Evolutionary conservation across 2,888 invertebrate species (phyloP), one percentile per base, ranked within the genome.

Genomic region (Metacarcinus magister): DNA sequence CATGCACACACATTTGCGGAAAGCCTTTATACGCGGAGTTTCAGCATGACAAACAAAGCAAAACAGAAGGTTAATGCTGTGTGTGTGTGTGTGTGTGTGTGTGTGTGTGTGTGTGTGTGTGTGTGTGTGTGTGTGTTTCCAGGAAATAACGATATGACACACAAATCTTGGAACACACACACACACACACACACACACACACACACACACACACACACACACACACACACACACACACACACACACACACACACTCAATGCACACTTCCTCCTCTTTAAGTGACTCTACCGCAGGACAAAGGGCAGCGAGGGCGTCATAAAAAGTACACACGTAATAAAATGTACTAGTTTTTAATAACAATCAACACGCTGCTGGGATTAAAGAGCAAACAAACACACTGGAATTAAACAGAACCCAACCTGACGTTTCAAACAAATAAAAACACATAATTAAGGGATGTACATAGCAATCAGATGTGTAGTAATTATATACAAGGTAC

Each of bases 251-350:
- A 67, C 54, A 75, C 28, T 5, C 2, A 75, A n/a, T n/a, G 75
- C 75, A 75, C n/a, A 75, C 75, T n/a, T 75, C 75, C 75, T 75
- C 75, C 75, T 8, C 75, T 28, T 75, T 75, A 75, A 75, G n/a
- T 28, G 75, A 75, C 75, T 7, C 75, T 7, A 75, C 28, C 28
- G 75, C 28, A 75, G 28, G 75, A n/a, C 75, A n/a, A n/a, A n/a
- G 75, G n/a, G 75, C 28, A 28, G 28, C 28, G 28, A 75, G 28
- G 2, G 5, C 75, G 75, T 75, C 5, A 75, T 28, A 7, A 5
- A 75, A 75, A 39, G 39, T 39, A 39, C 39, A 39, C 39, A 39
- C n/a, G 75, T n/a, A 75, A 75, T n/a, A 75, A 75, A 75, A 75
- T 28, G 10, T 23, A 28, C 75, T n/a, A 2, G 5, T 75, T 75